These are phyloP conservation scores for Limosa lapponica DNA, from an alignment of 2,797 vertebrate species.

Conservation along the genomic window DNA sequence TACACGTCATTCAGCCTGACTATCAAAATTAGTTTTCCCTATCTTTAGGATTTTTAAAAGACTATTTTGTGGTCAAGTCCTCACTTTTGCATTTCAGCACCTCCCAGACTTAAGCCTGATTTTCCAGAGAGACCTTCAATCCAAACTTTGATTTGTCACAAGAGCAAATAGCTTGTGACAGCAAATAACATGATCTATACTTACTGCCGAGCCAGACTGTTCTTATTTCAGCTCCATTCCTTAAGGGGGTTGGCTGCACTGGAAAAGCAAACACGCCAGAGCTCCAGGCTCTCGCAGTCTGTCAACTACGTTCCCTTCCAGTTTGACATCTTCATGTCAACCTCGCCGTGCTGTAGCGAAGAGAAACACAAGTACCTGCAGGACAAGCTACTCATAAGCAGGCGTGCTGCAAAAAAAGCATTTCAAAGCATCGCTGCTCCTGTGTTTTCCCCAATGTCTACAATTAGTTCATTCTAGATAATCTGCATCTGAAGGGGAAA, in stretches of 20 bases:
- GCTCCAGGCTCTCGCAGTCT: neutral
- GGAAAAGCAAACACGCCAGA: neutral
- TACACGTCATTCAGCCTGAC: neutral
- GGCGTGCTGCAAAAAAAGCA: neutral
- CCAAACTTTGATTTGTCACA: neutral
- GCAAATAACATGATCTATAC: neutral
- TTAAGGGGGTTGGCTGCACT: neutral
- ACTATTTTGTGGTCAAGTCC: neutral
- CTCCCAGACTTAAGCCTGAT: neutral
- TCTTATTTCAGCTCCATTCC: neutral
- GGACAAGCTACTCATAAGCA: neutral
- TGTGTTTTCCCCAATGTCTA: neutral
- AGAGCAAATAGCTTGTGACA: neutral
- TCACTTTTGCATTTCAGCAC: neutral
- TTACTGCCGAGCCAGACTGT: neutral
- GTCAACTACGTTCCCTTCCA: neutral
- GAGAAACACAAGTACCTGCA: neutral
- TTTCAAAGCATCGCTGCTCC: neutral
- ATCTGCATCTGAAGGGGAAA: neutral
- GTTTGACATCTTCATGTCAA: neutral
- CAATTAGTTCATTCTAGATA: neutral
- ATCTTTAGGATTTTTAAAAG: neutral
- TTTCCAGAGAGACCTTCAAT: neutral
- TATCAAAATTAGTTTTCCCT: neutral
- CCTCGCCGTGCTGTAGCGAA: rapidly evolving